These are phyloP conservation scores for Heterotilapia buettikoferi DNA, from an alignment of 2,113 vertebrate genomes.

Conservation along the genomic window DNA sequence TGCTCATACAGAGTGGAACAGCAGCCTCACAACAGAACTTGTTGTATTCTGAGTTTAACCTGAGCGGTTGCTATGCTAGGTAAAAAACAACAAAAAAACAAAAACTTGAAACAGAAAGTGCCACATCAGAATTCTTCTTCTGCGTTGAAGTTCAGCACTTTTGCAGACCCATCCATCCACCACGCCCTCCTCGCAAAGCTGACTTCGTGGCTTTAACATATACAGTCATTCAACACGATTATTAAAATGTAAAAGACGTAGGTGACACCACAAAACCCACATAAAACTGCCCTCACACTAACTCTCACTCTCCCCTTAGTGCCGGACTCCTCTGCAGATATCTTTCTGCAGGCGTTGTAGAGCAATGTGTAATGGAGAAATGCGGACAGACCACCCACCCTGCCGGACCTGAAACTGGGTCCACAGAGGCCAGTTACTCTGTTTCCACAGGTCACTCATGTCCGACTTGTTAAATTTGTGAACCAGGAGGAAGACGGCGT, in stretches of 20 bases:
- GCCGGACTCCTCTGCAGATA: not conserved
- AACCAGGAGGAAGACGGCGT: not conserved
- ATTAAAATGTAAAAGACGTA: not conserved
- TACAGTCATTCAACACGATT: not conserved
- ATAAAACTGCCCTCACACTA: not conserved
- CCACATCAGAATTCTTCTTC: not conserved
- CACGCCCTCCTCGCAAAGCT: not conserved
- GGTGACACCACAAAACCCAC: not conserved
- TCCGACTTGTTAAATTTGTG: constrained; percentile 47
- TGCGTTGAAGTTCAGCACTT: not conserved
- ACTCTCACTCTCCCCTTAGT: not conserved
- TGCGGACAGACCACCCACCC: constrained; percentile 58
- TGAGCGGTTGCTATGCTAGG: not conserved
- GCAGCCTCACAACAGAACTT: not conserved
- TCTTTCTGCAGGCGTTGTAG: constrained; percentile 1
- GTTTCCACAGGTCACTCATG: constrained; percentile 48
- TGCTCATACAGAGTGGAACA: not conserved
- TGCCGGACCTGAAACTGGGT: constrained; percentile 31
- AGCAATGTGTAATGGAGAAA: constrained; percentile 4
- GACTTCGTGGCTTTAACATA: not conserved
- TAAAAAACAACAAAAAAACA: not conserved
- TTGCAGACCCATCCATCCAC: not conserved
- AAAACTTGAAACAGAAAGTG: not conserved
- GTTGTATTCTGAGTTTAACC: not conserved
- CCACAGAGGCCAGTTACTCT: constrained; percentile 47